phyloP scores from a whole-genome alignment of 2,888 invertebrate species.

The Allacma fusca region DNA sequence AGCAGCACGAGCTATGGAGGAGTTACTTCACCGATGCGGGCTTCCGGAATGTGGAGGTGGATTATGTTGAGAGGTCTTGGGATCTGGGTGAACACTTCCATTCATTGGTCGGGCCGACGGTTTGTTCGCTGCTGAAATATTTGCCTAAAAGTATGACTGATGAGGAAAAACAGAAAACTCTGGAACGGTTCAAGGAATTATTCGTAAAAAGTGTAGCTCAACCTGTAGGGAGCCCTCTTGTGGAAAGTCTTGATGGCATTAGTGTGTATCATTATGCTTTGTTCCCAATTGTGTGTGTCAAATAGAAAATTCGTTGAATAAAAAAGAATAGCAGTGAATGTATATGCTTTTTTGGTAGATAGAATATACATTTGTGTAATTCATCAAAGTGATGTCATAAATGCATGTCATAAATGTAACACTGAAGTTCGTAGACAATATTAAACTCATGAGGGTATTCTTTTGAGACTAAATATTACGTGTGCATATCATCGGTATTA shows the following conservation, averaged over 20 bases:
- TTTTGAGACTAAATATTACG: too few species aligned
- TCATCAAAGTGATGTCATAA: too few species aligned
- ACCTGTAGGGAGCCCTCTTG: neutral
- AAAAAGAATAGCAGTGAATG: too few species aligned
- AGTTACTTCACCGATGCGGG: neutral
- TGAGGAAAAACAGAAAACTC: neutral
- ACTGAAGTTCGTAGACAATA: too few species aligned
- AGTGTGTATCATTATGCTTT: neutral
- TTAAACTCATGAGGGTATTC: too few species aligned
- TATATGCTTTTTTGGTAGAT: too few species aligned
- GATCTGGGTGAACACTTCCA: too few species aligned
- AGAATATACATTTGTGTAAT: too few species aligned
- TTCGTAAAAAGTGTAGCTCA: too few species aligned
- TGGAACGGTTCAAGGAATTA: neutral
- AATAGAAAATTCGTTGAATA: neutral
- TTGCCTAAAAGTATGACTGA: neutral
- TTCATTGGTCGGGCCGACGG: too few species aligned
- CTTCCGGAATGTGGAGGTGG: neutral
- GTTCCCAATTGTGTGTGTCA: constrained; percentile 1
- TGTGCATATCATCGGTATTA: too few species aligned
- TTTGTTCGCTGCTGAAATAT: neutral
- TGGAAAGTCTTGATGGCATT: neutral
- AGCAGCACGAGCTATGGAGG: constrained; percentile 1
- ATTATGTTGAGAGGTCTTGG: neutral
- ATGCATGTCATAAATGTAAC: too few species aligned